These are phyloP conservation scores for Chaenodraco wilsoni DNA, from an alignment of 2,797 vertebrate genomes.

Conservation along the genomic window DNA sequence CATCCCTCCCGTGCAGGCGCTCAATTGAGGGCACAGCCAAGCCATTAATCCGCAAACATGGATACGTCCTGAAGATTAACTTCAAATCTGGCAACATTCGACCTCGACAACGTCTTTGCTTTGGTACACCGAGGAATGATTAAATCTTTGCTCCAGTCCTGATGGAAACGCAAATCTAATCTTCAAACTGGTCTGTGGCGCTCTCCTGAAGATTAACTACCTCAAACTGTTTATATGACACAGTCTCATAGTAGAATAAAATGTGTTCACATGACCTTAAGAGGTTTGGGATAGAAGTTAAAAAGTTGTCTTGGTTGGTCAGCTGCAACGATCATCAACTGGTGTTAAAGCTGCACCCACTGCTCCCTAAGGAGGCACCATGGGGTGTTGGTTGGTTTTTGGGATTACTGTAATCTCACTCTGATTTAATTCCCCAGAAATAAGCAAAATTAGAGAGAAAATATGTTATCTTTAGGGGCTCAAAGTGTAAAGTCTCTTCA, in stretches of 20 bases:
- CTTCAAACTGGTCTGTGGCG: slow-evolving; percentile 73
- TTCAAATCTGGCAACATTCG: slow-evolving; percentile 84
- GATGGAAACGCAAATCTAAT: slow-evolving; percentile 84
- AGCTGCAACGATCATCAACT: neutral
- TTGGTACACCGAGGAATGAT: slow-evolving; percentile 86
- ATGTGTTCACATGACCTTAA: slow-evolving; percentile 39
- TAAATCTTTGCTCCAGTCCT: slow-evolving; percentile 83
- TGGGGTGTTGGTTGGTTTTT: slow-evolving; percentile 4
- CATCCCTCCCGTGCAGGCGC: slow-evolving; percentile 70
- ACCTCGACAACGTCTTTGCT: slow-evolving; percentile 85
- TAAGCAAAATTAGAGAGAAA: slow-evolving; percentile 23
- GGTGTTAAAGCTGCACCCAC: neutral
- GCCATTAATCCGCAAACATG: slow-evolving; percentile 84
- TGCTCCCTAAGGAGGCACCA: slow-evolving; percentile 2
- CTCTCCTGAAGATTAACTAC: slow-evolving; percentile 78
- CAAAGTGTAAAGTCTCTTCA: neutral
- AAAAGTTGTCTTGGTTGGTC: slow-evolving; percentile 4
- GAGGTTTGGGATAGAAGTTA: neutral
- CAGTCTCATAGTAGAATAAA: slow-evolving; percentile 52
- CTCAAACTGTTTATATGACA: slow-evolving; percentile 71
- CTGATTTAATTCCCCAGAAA: slow-evolving; percentile 10
- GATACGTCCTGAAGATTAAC: slow-evolving; percentile 86
- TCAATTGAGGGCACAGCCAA: slow-evolving; percentile 78
- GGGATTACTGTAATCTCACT: slow-evolving; percentile 27
- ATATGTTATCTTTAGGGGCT: neutral